phyloP scores from a whole-genome alignment of 2,888 invertebrate genomes.

The Leptinotarsa tumamoca region DNA sequence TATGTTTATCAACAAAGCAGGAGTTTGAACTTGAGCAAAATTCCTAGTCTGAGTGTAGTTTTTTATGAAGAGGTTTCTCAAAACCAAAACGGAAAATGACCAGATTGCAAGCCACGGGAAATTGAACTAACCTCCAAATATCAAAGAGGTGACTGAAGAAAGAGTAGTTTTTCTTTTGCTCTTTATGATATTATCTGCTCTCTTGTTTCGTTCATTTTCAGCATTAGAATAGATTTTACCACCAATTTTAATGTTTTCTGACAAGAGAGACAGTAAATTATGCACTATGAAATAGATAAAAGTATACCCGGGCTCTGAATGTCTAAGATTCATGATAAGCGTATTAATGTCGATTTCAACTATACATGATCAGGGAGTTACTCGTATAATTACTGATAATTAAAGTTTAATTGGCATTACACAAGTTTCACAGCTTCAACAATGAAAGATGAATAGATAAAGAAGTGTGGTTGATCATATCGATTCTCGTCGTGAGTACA shows the following conservation, averaged over 20 bases:
- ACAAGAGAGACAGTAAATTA: background rate
- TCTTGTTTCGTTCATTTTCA: background rate
- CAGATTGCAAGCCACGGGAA: too few relatives aligned
- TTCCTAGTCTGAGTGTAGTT: too few relatives aligned
- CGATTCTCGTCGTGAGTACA: background rate
- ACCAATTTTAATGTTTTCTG: background rate
- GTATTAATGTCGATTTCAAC: background rate
- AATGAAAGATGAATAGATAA: background rate
- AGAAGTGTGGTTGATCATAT: background rate
- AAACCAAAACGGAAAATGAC: too few relatives aligned
- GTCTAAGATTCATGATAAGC: background rate
- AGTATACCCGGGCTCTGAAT: background rate
- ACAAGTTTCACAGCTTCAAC: constrained; percentile 6
- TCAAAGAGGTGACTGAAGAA: too few relatives aligned
- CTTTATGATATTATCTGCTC: too few relatives aligned
- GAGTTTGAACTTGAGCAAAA: too few relatives aligned
- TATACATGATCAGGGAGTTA: background rate
- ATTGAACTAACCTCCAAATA: too few relatives aligned
- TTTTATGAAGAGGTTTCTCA: too few relatives aligned
- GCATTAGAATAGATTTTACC: background rate
- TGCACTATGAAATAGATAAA: background rate
- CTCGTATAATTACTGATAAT: background rate
- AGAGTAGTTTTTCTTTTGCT: too few relatives aligned
- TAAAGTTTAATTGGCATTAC: background rate
- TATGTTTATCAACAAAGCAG: too few relatives aligned